Percentiles rank a stretch among this genome's conserved stretches.
These are phyloP conservation scores for Diplodus puntazzo DNA, from an alignment of 2,797 vertebrate genomes.

Conservation along the genomic window DNA sequence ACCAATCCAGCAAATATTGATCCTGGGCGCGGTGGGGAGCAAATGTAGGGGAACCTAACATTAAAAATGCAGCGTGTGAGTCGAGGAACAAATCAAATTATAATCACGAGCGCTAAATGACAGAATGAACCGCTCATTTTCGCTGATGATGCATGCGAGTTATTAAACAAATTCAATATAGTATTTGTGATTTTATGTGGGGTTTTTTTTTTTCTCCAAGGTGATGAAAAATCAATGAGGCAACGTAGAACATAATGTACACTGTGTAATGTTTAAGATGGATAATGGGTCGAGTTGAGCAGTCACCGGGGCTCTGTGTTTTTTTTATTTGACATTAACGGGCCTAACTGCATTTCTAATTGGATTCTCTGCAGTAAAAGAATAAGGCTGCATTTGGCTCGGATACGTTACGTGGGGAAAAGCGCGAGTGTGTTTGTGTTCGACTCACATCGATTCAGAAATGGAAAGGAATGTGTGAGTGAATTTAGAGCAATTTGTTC, in stretches of 20 bases:
- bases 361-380: not conserved
- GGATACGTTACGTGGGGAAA: not conserved
- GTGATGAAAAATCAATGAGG: not conserved
- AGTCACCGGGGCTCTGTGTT: not conserved
- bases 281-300: not conserved
- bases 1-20: slow-evolving; percentile 48
- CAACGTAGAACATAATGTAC: not conserved
- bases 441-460: not conserved
- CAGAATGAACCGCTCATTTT: slow-evolving; percentile 1
- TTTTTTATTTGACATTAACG: slow-evolving; percentile 16
- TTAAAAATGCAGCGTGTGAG: slow-evolving; percentile 35
- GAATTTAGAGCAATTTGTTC: not conserved
- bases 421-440: not conserved
- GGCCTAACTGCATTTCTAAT: not conserved
- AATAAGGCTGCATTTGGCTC: not conserved
- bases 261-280: not conserved
- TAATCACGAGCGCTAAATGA: slow-evolving; percentile 21
- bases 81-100: slow-evolving; percentile 30
- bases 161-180: slow-evolving; percentile 9
- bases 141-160: not conserved
- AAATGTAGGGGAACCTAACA: slow-evolving; percentile 16
- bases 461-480: not conserved
- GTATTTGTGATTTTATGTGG: not conserved
- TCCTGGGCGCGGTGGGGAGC: not conserved
- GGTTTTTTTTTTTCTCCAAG: not conserved